These are phyloP conservation scores for Motacilla alba DNA, from an alignment of 2,113 vertebrate species.

Conservation along the genomic window DNA sequence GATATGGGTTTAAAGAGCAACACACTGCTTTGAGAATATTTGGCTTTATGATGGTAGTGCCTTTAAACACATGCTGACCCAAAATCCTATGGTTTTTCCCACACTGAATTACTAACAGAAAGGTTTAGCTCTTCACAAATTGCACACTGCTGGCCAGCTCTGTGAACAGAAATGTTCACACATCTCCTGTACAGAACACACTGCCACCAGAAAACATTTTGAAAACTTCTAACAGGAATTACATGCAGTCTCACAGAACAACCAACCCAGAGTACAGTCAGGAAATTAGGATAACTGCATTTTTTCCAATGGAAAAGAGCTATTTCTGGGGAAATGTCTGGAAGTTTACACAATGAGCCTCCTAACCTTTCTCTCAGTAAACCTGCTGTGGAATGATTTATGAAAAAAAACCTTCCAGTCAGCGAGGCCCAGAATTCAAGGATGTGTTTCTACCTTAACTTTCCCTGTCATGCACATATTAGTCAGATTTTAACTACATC, in stretches of 20 bases:
- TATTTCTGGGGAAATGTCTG: not conserved
- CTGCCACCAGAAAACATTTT: not conserved
- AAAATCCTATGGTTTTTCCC: not conserved
- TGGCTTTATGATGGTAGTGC: not conserved
- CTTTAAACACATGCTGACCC: not conserved
- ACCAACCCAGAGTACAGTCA: not conserved
- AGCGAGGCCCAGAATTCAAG: not conserved
- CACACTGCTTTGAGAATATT: not conserved
- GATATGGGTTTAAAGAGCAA: not conserved
- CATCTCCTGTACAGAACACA: not conserved
- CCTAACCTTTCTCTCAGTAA: not conserved
- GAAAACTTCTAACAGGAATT: not conserved
- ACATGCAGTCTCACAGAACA: not conserved
- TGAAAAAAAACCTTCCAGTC: slow-evolving; percentile 3
- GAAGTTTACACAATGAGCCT: slow-evolving; percentile 8
- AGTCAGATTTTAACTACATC: slow-evolving; percentile 4
- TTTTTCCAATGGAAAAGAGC: not conserved
- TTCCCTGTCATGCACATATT: not conserved
- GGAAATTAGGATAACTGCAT: not conserved
- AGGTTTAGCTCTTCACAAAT: not conserved
- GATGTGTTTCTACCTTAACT: not conserved
- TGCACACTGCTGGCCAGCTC: not conserved
- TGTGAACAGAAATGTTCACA: rapidly evolving
- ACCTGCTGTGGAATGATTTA: not conserved
- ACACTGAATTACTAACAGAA: not conserved